Evolutionary conservation across 2,797 vertebrate genomes (phyloP), one percentile per base, ranked within the genome.

Genomic region (Peromyscus attwateri): DNA sequence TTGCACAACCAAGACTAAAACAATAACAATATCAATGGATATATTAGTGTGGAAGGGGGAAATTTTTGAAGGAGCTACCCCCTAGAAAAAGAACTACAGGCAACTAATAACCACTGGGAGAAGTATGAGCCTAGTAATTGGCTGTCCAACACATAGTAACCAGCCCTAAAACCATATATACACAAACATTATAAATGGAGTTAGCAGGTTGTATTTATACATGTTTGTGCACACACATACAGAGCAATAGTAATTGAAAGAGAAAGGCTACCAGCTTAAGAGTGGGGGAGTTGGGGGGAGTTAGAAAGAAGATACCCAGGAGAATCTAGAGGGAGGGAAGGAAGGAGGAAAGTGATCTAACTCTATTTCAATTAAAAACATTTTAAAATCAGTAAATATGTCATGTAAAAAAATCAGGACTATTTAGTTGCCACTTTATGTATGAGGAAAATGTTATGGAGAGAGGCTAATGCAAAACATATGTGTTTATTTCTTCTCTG

Each of bases 261-360:
- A 43, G 8, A 62, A 62, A 16, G 4, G 57, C 17, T 64, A 43
- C 19, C 55, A 83, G 16, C 23, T 64, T 83, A 64, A 43, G 8
- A 29, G 81, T 64, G 1, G 27, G 8, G 1, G 8, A 16, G 0
- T 6, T 0, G 13, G 13, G 7, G 13, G 6, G 37, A 7, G 7
- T 62, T 29, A 27, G 25, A 62, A 37, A 83, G 25, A 60, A 40
- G 9, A 73, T 62, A 29, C 37, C 57, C 43, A 2, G 81, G 14
- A 83, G 57, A 62, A 7, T 4, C 25, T 83, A 23, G 37, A 62
- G 3, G 37, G 37, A 52, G 5, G 12, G 2, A 13, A 60, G 55
- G 12, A 81, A 81, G 6, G n/a, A 1, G 8, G 4, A 43, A 83
- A 64, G 16, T 64, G 37, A 83, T 31, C 3, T 62, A 19, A 83